A percentile compares a stretch with the other conserved stretches of the same genome.
Conservation (phyloP, 2,113 vertebrate genomes). For the Gallinago media region DNA sequence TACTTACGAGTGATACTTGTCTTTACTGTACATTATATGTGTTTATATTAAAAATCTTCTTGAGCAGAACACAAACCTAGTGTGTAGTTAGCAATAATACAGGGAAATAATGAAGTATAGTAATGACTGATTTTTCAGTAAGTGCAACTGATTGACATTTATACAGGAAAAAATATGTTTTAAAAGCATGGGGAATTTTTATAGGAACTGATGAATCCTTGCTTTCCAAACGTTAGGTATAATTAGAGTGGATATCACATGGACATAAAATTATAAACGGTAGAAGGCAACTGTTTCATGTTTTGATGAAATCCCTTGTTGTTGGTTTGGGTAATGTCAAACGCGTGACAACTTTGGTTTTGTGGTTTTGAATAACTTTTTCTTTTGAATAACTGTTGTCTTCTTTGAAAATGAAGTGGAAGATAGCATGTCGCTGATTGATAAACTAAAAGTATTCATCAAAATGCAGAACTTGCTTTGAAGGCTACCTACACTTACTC, state of each 20-base stretch:
- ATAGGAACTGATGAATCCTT: not conserved
- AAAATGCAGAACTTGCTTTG: not conserved
- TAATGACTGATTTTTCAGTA: not conserved
- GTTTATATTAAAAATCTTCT: not conserved
- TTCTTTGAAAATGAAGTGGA: not conserved
- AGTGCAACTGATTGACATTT: not conserved
- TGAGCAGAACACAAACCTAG: not conserved
- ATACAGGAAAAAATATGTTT: not conserved
- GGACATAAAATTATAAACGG: not conserved
- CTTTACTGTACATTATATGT: not conserved
- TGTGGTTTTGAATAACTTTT: not conserved
- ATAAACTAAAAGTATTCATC: not conserved
- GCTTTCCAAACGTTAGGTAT: not conserved
- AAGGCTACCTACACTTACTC: not conserved
- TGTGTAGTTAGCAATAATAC: not conserved
- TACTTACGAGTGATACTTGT: not conserved
- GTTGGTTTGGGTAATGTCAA: not conserved
- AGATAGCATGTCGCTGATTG: not conserved
- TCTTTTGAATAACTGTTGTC: not conserved
- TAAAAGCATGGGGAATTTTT: not conserved
- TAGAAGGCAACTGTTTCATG: not conserved
- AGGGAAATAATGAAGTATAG: not conserved
- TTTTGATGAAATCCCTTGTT: not conserved
- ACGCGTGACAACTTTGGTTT: not conserved
- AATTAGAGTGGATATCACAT: not conserved